phyloP scores from a whole-genome alignment of 2,888 invertebrate genomes.

The Pollenia angustigena region DNA sequence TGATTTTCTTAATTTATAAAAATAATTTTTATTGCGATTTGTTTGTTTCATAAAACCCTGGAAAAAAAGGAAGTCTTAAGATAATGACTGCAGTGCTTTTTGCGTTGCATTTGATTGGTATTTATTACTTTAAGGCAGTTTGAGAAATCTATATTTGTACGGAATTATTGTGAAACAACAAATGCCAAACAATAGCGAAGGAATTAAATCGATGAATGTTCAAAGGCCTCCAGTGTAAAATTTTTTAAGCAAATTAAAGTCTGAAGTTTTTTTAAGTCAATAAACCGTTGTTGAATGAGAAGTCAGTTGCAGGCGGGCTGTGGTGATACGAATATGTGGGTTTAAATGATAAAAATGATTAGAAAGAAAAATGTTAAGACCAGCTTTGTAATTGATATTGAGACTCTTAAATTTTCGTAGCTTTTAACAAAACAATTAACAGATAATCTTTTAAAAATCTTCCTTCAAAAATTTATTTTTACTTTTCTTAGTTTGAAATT shows the following conservation, averaged over 20 bases:
- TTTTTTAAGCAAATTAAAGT: neutral
- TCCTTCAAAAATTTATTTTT: neutral
- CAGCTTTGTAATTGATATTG: constrained; percentile 4
- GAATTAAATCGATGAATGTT: constrained; percentile 6
- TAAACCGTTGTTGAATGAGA: neutral
- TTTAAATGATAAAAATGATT: too few relatives aligned
- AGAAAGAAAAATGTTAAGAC: too few relatives aligned
- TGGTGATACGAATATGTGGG: neutral
- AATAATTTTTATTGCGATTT: constrained; percentile 47
- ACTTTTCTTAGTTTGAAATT: neutral
- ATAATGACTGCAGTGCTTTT: constrained; percentile 37
- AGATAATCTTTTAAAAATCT: neutral
- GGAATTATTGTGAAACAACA: constrained; percentile 15
- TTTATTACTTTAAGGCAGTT: constrained; percentile 36
- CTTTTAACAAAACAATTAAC: neutral
- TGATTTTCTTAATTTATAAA: constrained; percentile 20
- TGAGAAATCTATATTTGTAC: constrained; percentile 1
- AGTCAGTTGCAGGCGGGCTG: neutral
- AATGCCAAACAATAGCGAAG: constrained; percentile 20
- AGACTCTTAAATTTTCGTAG: neutral
- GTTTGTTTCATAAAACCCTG: constrained; percentile 20
- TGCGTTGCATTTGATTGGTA: neutral
- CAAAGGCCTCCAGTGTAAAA: constrained; percentile 23
- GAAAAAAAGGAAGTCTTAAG: constrained; percentile 53
- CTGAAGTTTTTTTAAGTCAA: constrained; percentile 15